Percentiles rank a stretch among this genome's conserved stretches.
These are phyloP conservation scores for Ostrea denselamellosa DNA, from an alignment of 1,140 invertebrate genomes.

Conservation along the genomic window DNA sequence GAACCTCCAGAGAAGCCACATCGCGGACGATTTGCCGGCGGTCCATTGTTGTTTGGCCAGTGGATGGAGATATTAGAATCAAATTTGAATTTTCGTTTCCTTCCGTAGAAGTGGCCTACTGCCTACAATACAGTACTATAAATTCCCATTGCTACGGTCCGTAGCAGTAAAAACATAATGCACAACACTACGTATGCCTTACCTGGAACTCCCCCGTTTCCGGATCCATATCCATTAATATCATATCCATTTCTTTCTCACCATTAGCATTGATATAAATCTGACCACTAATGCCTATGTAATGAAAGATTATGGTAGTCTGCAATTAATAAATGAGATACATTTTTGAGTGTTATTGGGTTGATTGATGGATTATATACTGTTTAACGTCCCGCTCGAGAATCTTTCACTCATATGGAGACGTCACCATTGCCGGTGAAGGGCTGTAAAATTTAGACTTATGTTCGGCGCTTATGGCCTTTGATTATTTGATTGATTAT, in stretches of 20 bases:
- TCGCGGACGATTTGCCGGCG: conserved; percentile 42
- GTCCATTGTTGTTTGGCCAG: conserved; percentile 49
- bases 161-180: too few relatives aligned
- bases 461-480: too few relatives aligned
- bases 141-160: too few relatives aligned
- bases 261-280: conserved; percentile 12
- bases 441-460: too few relatives aligned
- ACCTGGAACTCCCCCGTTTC: conserved; percentile 36
- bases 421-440: too few relatives aligned
- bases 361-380: too few relatives aligned
- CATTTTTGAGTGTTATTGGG: too few relatives aligned
- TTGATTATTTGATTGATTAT: too few relatives aligned
- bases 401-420: too few relatives aligned
- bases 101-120: conserved; percentile 82
- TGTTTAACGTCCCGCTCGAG: too few relatives aligned
- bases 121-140: conserved; percentile 16
- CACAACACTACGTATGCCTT: too few relatives aligned
- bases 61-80: conserved; percentile 30
- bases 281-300: background rate
- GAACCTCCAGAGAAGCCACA: conserved; percentile 53
- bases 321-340: too few relatives aligned
- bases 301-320: background rate
- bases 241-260: conserved; percentile 37
- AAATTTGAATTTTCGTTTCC: conserved; percentile 5
- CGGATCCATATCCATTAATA: conserved; percentile 29